Base-by-base conservation (phyloP, 2,113 vertebrate species). In the Piaya cayana region DNA sequence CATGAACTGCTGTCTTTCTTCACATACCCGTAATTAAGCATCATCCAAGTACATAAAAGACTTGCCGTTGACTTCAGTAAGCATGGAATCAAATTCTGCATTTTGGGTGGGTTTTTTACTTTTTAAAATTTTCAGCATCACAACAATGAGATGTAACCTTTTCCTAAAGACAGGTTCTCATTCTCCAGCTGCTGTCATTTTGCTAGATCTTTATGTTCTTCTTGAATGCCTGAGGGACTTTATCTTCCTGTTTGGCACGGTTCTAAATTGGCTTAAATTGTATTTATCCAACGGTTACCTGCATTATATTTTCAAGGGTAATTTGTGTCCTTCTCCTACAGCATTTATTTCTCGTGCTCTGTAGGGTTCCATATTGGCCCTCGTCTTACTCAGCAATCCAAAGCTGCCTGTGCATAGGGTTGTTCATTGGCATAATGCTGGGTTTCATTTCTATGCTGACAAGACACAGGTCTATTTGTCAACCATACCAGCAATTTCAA, bases 181-280 rank as follows among this genome's bases (percentile, higher is more conserved):
- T 95, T 96, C 83, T 96, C 82, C 92, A 93, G 89, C 84, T 91
- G 91, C 86, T 97, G 83, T 97, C 88, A 96, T 97, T 98, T 97
- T 96, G 88, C 93, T 98, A 96, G 96, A 92, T 96, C 97, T 97
- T 94, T 97, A 96, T 98, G 96, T 97, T 97, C 96, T 97, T 97
- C 95, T 95, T 97, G 93, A 98, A 97, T 97, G 94, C 96, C 95
- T 92, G 90, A 86, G 95, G 93, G 96, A 96, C 91, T 97, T 96
- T 94, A 94, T 97, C 93, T 98, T 98, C 97, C 95, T 97, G 85
- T 96, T 97, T 98, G 97, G 97, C 95, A 95, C 87, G 89, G 91
- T 74, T 78, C 50, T 95, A 98, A 95, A 96, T 97, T 97, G 95
- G 95, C 95, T 96, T 96, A 97, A 98, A 97, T 97, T 78, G 75